Evolutionary conservation across 2,113 vertebrate genomes (phyloP), one percentile per base, ranked within the genome.

Genomic region (Phasianus colchicus): DNA sequence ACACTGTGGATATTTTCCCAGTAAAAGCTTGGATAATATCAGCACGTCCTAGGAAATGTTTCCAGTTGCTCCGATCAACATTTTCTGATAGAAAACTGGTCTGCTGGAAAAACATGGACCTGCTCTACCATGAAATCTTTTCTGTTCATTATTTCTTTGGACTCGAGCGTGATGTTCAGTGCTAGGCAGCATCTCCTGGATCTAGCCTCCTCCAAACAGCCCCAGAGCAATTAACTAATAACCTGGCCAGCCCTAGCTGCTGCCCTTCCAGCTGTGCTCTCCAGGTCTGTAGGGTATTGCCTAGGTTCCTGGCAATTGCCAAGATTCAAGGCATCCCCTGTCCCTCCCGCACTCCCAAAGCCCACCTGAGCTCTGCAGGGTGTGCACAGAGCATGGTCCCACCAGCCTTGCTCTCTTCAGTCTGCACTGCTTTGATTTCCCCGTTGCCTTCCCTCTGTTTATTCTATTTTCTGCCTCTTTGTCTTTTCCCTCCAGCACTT

Each of bases 391-490:
- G 11, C 38, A 36, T 73, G 63, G 43, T 90, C 42, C 40, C n/a
- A 29, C 24, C 29, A 18, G 38, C 40, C 55, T 54, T 69, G 45
- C 64, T 77, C 48, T 78, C 32, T 79, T 70, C 60, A 83, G 69
- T 60, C 78, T 29, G 45, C 22, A 25, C 67, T 22, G 34, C 42
- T 92, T 82, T 77, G 42, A 85, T 83, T 88, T 95, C 71, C 69
- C 13, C 34, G 36, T 73, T 8, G 1, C 82, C 71, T 89, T 14
- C 25, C 30, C 24, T 72, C 72, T 95, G n/a, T 83, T 95, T 90
- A 57, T 94, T 95, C 93, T 93, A 88, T 93, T 91, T 95, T 95
- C 82, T 94, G 64, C 78, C 71, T 88, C 89, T 91, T 95, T 95
- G 84, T 96, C 65, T 91, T 93, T 94, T 18, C 50, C 58, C 84